A percentile compares a stretch with the other conserved stretches of the same genome.
These are phyloP conservation scores for Muscicapa adusta DNA, from an alignment of 2,113 vertebrate genomes.

Conservation along the genomic window DNA sequence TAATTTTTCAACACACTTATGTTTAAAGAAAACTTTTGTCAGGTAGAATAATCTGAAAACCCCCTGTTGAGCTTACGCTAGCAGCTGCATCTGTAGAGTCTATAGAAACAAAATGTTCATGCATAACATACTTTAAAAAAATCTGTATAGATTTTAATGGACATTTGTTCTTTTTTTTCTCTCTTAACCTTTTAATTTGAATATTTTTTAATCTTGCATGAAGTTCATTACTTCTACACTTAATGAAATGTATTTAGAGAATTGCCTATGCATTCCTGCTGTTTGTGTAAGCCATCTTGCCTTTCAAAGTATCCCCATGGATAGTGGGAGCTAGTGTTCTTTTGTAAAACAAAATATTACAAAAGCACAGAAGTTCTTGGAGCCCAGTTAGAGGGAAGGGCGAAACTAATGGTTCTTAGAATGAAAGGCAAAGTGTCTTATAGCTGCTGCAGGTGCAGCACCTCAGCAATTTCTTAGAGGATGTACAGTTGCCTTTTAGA, in stretches of 20 bases:
- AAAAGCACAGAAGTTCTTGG: not conserved
- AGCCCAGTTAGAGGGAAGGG: not conserved
- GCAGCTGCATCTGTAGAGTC: not conserved
- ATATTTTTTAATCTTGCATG: not conserved
- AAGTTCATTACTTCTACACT: not conserved
- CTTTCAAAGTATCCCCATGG: not conserved
- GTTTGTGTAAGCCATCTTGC: not conserved
- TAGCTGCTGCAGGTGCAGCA: not conserved
- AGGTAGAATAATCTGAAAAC: not conserved
- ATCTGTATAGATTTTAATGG: not conserved
- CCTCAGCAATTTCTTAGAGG: not conserved
- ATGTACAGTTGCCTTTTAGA: not conserved
- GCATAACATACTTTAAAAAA: not conserved
- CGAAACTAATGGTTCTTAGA: not conserved
- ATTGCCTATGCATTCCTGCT: not conserved
- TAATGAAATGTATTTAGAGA: not conserved
- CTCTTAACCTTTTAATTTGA: not conserved
- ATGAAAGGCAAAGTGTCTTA: not conserved
- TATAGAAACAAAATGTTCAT: not conserved
- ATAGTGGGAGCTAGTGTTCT: not conserved
- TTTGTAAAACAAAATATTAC: not conserved
- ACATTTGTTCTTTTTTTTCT: not conserved
- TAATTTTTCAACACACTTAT: not conserved
- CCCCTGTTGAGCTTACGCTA: not conserved
- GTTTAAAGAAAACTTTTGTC: not conserved